Base-by-base conservation (phyloP, 2,888 invertebrate genomes). In the Shargacucullia verbasci region DNA sequence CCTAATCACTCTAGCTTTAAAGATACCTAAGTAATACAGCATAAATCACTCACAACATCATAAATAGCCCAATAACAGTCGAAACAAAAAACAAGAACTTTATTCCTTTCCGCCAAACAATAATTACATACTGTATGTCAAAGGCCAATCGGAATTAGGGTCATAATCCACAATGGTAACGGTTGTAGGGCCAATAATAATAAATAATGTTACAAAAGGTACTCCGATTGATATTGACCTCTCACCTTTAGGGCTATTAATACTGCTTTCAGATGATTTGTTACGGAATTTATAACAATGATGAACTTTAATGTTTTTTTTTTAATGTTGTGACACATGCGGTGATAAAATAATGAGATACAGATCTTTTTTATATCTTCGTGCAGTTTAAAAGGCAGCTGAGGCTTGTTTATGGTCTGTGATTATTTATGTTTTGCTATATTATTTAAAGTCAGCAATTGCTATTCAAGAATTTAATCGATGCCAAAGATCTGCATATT, bases 71-170 rank as follows among this genome's bases (percentile, higher is more conserved):
- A 63, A 60, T 44, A 55, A 61, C 46, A 59, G 25, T 50, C 44
- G n/a, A n/a, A n/a, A n/a, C n/a, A n/a, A n/a, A n/a, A n/a, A n/a
- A n/a, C 11, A 46, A 50, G 34, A 57, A 55, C 41, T 59, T 70
- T 59, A 70, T 70, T 60, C 53, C 55, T 70, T 70, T 72, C 53
- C 48, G 57, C 61, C 53, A 70, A 73, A 64, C 39, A 59, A 61
- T 81, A 76, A 83, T 83, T 81, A 79, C 61, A 59, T n/a, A n/a
- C n/a, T 62, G 49, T 71, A 60, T 61, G 77, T 74, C 76, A 83
- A 78, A 84, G 84, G 81, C 84, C 80, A 81, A 67, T 56, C 61
- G 66, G 76, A 83, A 87, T 86, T 85, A 85, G 76, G 85, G 84
- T 77, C 82, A 79, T 78, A 75, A 76, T 77, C 71, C 59, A 80